A percentile compares a stretch with the other conserved stretches of the same genome.
Evolutionary conservation across 2,113 vertebrate species (phyloP).

Genomic region (Nycticebus coucang): DNA sequence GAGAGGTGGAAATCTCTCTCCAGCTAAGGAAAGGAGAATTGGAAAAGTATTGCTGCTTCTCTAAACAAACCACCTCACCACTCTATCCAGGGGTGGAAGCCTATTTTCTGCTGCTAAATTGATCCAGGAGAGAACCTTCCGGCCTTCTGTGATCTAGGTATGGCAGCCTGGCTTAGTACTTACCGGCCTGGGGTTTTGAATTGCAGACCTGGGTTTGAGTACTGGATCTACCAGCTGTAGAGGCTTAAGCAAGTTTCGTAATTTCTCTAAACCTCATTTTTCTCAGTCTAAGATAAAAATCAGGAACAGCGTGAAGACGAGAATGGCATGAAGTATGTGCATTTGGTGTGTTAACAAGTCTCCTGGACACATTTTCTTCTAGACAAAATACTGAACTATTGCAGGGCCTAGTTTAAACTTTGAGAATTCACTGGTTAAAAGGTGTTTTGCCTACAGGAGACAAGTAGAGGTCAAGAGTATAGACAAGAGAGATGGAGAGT

Average conservation of each 20-base stretch:
- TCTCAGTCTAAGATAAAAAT: constrained; percentile 26
- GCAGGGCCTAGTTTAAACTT: background rate
- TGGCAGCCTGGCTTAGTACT: background rate
- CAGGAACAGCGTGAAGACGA: background rate
- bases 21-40: background rate
- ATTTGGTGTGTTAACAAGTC: background rate
- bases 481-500: background rate
- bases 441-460: background rate
- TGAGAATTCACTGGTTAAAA: background rate
- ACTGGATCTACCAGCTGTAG: background rate
- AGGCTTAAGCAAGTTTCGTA: background rate
- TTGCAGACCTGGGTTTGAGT: background rate
- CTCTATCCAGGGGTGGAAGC: background rate
- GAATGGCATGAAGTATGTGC: background rate
- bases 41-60: background rate
- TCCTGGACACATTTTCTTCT: background rate
- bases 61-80: background rate
- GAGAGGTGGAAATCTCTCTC: background rate
- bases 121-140: background rate
- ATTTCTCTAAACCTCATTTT: background rate
- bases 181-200: background rate
- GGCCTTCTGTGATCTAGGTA: background rate
- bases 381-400: background rate
- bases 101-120: background rate
- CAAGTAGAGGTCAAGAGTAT: background rate